Base-by-base conservation (phyloP, 2,113 vertebrate species). In the Leptodactylus fuscus region DNA sequence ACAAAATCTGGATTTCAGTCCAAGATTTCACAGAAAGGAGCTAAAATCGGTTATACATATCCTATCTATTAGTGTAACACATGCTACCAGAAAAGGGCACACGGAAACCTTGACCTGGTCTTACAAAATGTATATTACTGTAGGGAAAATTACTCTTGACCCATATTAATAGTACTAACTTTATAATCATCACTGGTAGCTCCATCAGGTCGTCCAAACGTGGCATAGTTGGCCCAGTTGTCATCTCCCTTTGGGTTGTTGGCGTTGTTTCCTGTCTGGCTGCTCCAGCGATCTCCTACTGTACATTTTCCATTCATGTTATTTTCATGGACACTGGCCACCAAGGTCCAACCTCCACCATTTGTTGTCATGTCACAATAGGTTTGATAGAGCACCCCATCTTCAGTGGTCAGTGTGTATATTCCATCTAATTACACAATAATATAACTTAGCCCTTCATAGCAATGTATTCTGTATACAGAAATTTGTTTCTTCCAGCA, bases 301-400 rank as follows among this genome's bases (percentile, higher is more conserved):
- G 84, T 91, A 86, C 92, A 93, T 87, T 91, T 94, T 18, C 92
- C 91, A 6, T 0, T 0, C 58, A 90, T 76, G 85, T 90, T 85
- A 87, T 94, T 93, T 86, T 94, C 90, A 0, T 93, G 91, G 18
- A 94, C 55, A 0, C 92, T 93, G 78, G 91, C 90, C 81, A 93
- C 92, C 32, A 69, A 38, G 7, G 65, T 69, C 65, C 65, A 69
- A 18, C 65, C 65, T 38, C 65, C 65, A 69, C 77, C 90, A 0
- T 6, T 77, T 8, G 92, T 89, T 69, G 87, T 91, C 93, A 93
- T 92, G 87, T 93, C 92, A 77, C 92, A 94, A 89, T 89, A 94
- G 48, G 90, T 92, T 87, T 92, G 90, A 80, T 94, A 93, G 55
- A 32, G 0, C 18, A 55, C 29, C 0, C 89, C 88, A 1, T 49